Percentiles rank a stretch among this genome's conserved stretches.
phyloP scores from a whole-genome alignment of 2,113 vertebrate species.

The Maccullochella peelii region DNA sequence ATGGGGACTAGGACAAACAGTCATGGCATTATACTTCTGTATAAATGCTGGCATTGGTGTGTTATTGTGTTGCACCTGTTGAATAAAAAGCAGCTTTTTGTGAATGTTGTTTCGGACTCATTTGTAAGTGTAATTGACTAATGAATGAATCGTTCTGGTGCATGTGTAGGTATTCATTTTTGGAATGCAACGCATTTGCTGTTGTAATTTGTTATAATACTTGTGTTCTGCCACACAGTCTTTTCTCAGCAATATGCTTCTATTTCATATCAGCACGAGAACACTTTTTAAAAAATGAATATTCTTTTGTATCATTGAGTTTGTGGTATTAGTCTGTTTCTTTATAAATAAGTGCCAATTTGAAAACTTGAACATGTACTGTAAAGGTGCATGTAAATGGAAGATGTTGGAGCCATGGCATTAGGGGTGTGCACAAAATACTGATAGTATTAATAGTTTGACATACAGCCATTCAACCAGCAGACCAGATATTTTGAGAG shows the following conservation, averaged over 20 bases:
- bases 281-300: not conserved
- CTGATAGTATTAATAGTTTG: not conserved
- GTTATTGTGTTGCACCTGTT: constrained; percentile 72
- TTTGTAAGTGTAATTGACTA: constrained; percentile 16
- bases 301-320: not conserved
- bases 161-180: not conserved
- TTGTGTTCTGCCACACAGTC: not conserved
- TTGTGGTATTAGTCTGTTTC: not conserved
- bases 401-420: not conserved
- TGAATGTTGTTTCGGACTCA: constrained; percentile 39
- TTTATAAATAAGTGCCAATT: not conserved
- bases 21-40: constrained; percentile 67
- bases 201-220: not conserved
- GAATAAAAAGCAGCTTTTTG: constrained; percentile 78
- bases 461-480: not conserved
- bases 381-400: not conserved
- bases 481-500: not conserved
- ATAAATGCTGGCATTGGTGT: constrained; percentile 69
- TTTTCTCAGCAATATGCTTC: not conserved
- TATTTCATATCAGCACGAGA: not conserved
- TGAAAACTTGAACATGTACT: not conserved
- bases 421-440: not conserved
- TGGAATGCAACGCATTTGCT: not conserved
- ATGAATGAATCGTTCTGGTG: not conserved
- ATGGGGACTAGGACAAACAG: constrained; percentile 41